These are phyloP conservation scores for Drosophila ficusphila DNA, from an alignment of 1,140 invertebrate genomes.

Conservation along the genomic window DNA sequence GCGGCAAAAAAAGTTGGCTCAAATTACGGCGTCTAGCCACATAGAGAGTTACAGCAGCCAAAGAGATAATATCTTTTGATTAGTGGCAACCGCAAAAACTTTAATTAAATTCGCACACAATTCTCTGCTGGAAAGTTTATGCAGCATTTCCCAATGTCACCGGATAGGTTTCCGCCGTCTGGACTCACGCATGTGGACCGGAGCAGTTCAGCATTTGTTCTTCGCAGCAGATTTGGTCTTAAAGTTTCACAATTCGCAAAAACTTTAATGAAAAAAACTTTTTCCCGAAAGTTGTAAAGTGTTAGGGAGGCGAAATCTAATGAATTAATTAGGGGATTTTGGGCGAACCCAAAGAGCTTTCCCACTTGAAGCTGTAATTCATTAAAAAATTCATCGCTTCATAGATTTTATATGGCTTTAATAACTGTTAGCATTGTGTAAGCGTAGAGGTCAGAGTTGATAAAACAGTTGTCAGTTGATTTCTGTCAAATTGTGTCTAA, in stretches of 20 bases:
- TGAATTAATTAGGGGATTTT: conserved; percentile 79
- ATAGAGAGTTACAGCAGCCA: conserved; percentile 5
- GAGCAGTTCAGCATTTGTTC: conserved; percentile 35
- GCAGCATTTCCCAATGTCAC: conserved; percentile 74
- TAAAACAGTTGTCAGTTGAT: not conserved
- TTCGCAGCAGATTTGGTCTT: conserved; percentile 31
- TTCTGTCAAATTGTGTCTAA: not conserved
- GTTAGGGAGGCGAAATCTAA: conserved; percentile 43
- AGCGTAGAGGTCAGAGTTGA: not conserved
- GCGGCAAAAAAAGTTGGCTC: conserved; percentile 21
- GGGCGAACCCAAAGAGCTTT: conserved; percentile 24
- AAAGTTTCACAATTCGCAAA: conserved; percentile 46
- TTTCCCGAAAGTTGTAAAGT: conserved; percentile 57
- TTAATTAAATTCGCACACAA: conserved; percentile 79
- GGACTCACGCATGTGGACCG: conserved; percentile 46
- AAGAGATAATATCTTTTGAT: conserved; percentile 80
- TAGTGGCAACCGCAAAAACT: conserved; percentile 80
- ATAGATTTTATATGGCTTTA: conserved; percentile 11
- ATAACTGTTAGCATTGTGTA: conserved; percentile 1
- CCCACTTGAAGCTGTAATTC: conserved; percentile 44
- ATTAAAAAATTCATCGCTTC: conserved; percentile 47
- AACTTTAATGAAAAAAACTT: conserved; percentile 51
- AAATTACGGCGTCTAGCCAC: conserved; percentile 40
- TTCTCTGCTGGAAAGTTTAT: conserved; percentile 67
- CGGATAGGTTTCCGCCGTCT: conserved; percentile 64